Evolutionary conservation across 2,113 vertebrate genomes (phyloP).

Genomic region (Choloepus hoffmanni): DNA sequence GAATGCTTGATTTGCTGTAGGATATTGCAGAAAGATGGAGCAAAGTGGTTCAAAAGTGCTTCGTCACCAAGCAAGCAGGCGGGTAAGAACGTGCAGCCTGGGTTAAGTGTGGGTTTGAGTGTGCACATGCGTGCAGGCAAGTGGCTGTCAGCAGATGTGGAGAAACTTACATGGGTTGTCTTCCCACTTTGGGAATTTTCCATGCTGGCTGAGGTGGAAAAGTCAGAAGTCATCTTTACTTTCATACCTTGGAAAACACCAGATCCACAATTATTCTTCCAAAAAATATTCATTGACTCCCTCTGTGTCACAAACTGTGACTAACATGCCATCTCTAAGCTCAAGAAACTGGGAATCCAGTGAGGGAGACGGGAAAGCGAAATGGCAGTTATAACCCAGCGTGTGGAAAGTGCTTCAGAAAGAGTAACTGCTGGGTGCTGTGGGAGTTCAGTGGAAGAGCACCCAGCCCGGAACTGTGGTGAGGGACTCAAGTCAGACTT

Average conservation of each 20-base stretch:
- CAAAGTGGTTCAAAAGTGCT: constrained; percentile 72
- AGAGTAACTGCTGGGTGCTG: neutral
- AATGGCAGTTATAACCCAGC: neutral
- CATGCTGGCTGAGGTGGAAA: neutral
- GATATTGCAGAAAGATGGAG: constrained; percentile 86
- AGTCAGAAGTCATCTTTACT: neutral
- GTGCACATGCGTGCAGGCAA: rapidly evolving
- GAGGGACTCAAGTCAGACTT: neutral
- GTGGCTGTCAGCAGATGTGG: rapidly evolving
- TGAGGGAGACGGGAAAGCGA: neutral
- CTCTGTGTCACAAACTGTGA: neutral
- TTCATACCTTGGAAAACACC: neutral
- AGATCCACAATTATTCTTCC: neutral
- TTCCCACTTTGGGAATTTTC: neutral
- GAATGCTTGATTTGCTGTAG: constrained; percentile 89
- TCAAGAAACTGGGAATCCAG: neutral
- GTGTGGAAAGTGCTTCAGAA: neutral
- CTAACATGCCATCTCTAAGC: neutral
- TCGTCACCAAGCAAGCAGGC: neutral
- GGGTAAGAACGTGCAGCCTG: rapidly evolving
- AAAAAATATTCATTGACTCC: neutral
- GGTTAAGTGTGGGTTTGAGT: rapidly evolving
- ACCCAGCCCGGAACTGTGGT: neutral
- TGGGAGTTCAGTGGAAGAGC: neutral
- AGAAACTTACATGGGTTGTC: neutral